A percentile compares a stretch with the other conserved stretches of the same genome.
phyloP scores from a whole-genome alignment of 2,888 invertebrate species.

The Thysanoteuthis rhombus region DNA sequence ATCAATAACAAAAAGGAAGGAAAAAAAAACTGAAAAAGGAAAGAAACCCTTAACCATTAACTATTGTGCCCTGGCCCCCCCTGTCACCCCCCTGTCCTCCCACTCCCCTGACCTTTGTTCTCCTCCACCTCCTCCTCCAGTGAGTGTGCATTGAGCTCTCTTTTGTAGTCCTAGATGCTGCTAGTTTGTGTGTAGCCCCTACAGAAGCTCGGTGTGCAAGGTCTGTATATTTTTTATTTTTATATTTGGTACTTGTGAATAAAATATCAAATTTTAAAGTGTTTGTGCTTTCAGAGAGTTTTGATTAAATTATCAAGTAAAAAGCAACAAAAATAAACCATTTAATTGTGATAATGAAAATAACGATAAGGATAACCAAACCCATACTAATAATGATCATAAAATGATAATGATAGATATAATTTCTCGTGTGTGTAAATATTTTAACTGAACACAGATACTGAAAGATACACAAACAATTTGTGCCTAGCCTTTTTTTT shows the following conservation, averaged over 20 bases:
- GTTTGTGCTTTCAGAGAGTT: slow-evolving; percentile 31
- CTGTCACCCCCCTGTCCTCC: neutral
- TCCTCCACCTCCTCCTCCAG: neutral
- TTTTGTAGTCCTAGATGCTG: slow-evolving; percentile 27
- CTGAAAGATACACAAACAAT: slow-evolving; percentile 12
- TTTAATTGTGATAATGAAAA: neutral
- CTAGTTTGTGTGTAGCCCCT: slow-evolving; percentile 29
- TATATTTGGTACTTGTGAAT: slow-evolving; percentile 52
- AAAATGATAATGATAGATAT: neutral
- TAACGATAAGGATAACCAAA: neutral
- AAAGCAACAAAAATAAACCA: neutral
- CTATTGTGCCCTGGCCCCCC: neutral
- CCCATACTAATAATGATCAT: neutral
- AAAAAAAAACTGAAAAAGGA: neutral
- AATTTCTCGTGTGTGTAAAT: neutral
- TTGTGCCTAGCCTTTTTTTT: neutral
- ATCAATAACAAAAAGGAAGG: neutral
- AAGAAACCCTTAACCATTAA: neutral
- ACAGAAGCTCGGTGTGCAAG: slow-evolving; percentile 32
- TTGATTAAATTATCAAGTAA: slow-evolving; percentile 20
- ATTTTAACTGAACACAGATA: neutral
- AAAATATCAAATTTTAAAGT: slow-evolving; percentile 38
- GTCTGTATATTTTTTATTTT: slow-evolving; percentile 52
- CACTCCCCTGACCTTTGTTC: neutral
- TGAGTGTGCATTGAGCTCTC: slow-evolving; percentile 19